Base-by-base conservation (phyloP, 2,797 vertebrate genomes). In the Darevskia nairensis region DNA sequence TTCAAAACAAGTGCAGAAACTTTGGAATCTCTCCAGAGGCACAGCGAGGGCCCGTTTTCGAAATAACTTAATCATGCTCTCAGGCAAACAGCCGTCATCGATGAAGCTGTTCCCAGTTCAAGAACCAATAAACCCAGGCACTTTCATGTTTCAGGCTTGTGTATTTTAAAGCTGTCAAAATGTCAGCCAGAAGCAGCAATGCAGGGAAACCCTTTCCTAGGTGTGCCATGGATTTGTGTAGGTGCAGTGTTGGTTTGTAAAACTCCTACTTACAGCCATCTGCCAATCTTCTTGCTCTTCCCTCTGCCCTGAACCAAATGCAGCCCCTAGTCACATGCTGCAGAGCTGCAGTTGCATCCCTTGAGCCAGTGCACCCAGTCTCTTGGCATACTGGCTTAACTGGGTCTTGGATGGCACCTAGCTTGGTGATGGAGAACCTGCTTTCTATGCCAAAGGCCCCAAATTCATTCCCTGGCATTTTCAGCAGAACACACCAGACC, bases 61-160 rank as follows among this genome's bases (percentile, higher is more conserved):
- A 82, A 71, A 55, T 44, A 78, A 55, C 1, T 3, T 50, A 9
- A 39, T 68, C 0, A 0, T 0, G 0, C 46, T 35, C 29, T 82
- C 17, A 1, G 19, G 13, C 87, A 82, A 69, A 35, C 50, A 21
- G 50, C n/a, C n/a, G 2, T 35, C 80, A 72, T 29, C 0, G 1
- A 0, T 0, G 2, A 1, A 78, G 27, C 61, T 0, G 0, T 80
- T 92, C 44, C 72, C 27, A 0, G 71, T 74, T 78, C 41, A 9
- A 85, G 59, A 83, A 79, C 44, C 76, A 46, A 0, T 41, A 23
- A 74, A 71, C 50, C 46, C 74, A 61, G 72, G 5, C 21, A 68
- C 4, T 1, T 44, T 61, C 0, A 0, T 29, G 13, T 0, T 3
- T 19, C 19, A 72, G 27, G 77, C 32, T 15, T 7, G 44, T 21